Evolutionary conservation across 2,113 vertebrate species (phyloP).

Genomic region (Herpailurus yagouaroundi): DNA sequence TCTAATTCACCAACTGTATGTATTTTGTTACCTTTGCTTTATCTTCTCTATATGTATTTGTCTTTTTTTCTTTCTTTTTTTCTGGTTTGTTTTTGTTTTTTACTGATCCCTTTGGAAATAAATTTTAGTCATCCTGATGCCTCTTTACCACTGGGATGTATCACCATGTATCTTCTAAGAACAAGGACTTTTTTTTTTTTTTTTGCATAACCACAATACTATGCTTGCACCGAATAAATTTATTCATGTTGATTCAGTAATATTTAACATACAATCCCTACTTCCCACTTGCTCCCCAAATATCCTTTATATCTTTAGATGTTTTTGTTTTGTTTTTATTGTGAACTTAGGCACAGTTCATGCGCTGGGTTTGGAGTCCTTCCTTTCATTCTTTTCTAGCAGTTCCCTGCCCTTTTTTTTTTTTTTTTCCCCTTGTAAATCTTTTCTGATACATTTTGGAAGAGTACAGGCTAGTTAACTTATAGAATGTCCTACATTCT

Average conservation of each 20-base stretch:
- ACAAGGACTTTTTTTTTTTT: neutral
- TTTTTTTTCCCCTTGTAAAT: neutral
- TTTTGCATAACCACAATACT: neutral
- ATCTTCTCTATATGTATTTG: neutral
- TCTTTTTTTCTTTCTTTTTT: neutral
- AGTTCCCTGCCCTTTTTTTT: neutral
- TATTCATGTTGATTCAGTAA: neutral
- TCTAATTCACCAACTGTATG: neutral
- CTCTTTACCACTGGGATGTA: neutral
- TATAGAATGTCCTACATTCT: neutral
- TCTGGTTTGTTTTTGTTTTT: neutral
- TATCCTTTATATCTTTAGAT: neutral
- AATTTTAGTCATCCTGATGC: constrained; percentile 19
- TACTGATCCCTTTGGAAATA: constrained; percentile 28
- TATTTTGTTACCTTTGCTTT: constrained; percentile 29
- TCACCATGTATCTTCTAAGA: neutral
- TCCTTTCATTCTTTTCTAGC: neutral
- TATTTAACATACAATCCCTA: neutral
- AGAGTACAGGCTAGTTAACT: neutral
- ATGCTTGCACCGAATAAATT: neutral
- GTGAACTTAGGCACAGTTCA: neutral
- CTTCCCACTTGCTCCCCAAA: neutral
- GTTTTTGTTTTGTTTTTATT: neutral
- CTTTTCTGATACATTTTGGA: constrained; percentile 30
- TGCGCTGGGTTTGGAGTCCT: neutral